Evolutionary conservation across 1,140 invertebrate genomes (phyloP).

Genomic region (Diorhabda carinulata): DNA sequence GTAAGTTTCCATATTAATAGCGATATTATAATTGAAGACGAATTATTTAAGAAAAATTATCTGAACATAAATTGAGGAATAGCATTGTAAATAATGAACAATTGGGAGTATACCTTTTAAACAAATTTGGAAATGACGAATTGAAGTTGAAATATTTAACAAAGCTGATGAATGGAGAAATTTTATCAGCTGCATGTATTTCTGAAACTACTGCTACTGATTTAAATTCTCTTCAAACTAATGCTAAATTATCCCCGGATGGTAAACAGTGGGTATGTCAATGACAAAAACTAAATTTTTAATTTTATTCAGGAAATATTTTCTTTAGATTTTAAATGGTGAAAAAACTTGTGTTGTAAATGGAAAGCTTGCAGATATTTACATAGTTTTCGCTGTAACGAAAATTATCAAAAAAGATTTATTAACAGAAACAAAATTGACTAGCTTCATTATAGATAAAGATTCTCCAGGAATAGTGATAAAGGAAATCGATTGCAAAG

Average conservation of each 20-base stretch:
- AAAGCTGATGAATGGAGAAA: conserved; percentile 49
- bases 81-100: conserved; percentile 50
- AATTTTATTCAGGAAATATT: too few relatives aligned
- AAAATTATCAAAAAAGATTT: conserved; percentile 37
- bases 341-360: conserved; percentile 52
- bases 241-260: conserved; percentile 38
- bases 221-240: conserved; percentile 42
- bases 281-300: not conserved
- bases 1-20: not conserved
- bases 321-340: conserved; percentile 48
- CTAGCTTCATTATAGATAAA: conserved; percentile 73
- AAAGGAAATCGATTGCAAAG: conserved; percentile 41
- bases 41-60: conserved; percentile 48
- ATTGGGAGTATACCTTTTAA: conserved; percentile 49
- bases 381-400: conserved; percentile 51
- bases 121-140: conserved; percentile 46
- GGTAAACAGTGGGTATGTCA: conserved; percentile 44
- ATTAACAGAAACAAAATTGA: conserved; percentile 48
- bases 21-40: not conserved
- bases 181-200: conserved; percentile 50
- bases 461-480: conserved; percentile 64
- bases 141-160: conserved; percentile 52
- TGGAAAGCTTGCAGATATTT: conserved; percentile 50
- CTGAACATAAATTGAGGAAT: conserved; percentile 47
- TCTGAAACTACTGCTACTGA: conserved; percentile 47